Evolutionary conservation across 2,113 vertebrate species (phyloP).

Genomic region (Perccottus glenii): DNA sequence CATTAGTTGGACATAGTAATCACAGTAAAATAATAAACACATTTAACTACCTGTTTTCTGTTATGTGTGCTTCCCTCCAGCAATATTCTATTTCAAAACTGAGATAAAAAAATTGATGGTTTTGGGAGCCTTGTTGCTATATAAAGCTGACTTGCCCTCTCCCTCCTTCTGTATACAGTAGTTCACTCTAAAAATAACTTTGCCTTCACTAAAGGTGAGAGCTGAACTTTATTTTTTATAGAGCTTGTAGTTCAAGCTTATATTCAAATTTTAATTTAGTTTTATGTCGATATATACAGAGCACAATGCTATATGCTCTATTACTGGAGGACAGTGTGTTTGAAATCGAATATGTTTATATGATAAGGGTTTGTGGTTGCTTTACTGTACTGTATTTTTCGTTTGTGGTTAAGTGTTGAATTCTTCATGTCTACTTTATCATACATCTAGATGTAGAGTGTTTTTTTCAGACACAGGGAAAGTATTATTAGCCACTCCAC

Average conservation of each 20-base stretch:
- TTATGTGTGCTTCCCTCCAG: background rate
- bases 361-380: no score
- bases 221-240: conserved; percentile 44
- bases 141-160: conserved; percentile 22
- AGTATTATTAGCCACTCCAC: conserved; percentile 71
- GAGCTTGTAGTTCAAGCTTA: conserved; percentile 5
- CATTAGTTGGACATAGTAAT: background rate
- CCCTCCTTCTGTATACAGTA: conserved; percentile 47
- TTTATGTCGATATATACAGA: no score
- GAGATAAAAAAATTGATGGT: conserved; percentile 18
- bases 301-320: no score
- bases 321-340: conserved; percentile 7
- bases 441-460: conserved; percentile 72
- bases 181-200: conserved; percentile 67
- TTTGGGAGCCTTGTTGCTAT: conserved; percentile 23
- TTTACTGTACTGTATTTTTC: background rate
- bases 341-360: conserved; percentile 1
- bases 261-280: background rate
- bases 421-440: conserved; percentile 45
- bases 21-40: background rate
- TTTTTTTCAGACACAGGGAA: conserved; percentile 74
- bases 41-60: background rate
- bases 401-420: background rate
- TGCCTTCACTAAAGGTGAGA: conserved; percentile 27
- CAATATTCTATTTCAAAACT: conserved; percentile 1